These are phyloP conservation scores for Lasiurus cinereus DNA, from an alignment of 2,113 vertebrate genomes.

Conservation along the genomic window DNA sequence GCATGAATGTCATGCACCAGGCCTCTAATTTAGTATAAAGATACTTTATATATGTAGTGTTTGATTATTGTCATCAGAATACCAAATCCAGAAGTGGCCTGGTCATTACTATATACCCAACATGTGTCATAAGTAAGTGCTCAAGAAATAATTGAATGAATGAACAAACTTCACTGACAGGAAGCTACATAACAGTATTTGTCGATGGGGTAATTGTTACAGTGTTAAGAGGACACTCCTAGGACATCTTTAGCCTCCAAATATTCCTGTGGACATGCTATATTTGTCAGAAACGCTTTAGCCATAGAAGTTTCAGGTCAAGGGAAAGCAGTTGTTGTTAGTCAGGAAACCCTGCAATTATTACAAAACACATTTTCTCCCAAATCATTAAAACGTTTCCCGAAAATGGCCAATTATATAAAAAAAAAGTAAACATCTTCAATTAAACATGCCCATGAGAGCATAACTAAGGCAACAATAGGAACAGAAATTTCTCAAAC, in stretches of 20 bases:
- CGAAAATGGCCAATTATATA: background rate
- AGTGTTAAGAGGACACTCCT: background rate
- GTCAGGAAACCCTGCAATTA: conserved; percentile 12
- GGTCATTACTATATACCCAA: background rate
- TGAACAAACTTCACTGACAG: background rate
- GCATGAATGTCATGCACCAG: no score
- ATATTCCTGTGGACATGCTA: background rate
- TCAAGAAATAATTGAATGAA: background rate
- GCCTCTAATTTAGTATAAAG: background rate
- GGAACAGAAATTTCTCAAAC: conserved; percentile 60
- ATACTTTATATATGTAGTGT: background rate
- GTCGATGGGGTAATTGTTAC: background rate
- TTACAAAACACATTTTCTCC: conserved; percentile 51
- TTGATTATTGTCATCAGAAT: background rate
- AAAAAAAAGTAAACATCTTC: conserved; percentile 57
- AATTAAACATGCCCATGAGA: conserved; percentile 61
- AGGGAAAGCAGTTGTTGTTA: conserved; percentile 18
- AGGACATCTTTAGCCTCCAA: conserved; percentile 44
- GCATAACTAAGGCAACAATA: conserved; percentile 57
- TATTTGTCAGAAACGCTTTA: conserved; percentile 39
- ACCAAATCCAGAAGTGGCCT: background rate
- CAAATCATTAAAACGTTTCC: conserved; percentile 49
- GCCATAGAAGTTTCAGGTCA: conserved; percentile 25
- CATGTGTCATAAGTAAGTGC: background rate
- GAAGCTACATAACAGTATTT: conserved; percentile 15